Evolutionary conservation across 1,140 invertebrate genomes (phyloP), one percentile per base, ranked within the genome.

Genomic region (Contarinia nasturtii): DNA sequence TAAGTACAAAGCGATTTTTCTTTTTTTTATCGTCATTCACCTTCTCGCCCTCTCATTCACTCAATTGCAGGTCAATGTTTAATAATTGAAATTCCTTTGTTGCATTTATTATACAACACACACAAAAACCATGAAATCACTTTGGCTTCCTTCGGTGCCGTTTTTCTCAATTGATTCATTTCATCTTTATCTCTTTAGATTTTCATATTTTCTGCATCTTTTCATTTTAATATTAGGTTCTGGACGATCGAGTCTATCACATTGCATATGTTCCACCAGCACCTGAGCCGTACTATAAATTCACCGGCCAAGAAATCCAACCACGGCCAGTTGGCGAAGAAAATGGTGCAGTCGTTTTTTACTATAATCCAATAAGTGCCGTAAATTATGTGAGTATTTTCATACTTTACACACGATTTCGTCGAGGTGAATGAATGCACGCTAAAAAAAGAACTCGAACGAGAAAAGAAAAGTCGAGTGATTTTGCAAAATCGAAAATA

Each of bases 301-400:
- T 74, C 15, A 79, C 75, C 8, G 84, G 83, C 27, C 76, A 75
- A 54, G 86, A 90, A 66, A 71, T 82, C n/a, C 76, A 77, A 56
- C 84, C 85, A 22, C 80, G 83, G 56, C 82, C 83, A 2, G 76
- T 87, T 2, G 81, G 84, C 12, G 86, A 91, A 58, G 84, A 88
- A 57, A 77, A 79, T 48, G 87, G 87, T 19, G 79, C 79, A 7
- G 73, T 91, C 17, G 79, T 92, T 42, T 94, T 80, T 61, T 77
- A 84, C 51, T 93, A 93, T 58, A 81, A 82, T 59, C 86, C 86
- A 14, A 79, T 81, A 57, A 82, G 79, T 55, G 76, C 82, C 40
- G 85, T 86, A 5, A 86, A 86, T 67, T 94, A 92, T 69, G 88
- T 93, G 68, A 81, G 80, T 68, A 50, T 36, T 19, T 43, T 14